Evolutionary conservation across 2,888 invertebrate species (phyloP).

Genomic region (Anorthoa munda): DNA sequence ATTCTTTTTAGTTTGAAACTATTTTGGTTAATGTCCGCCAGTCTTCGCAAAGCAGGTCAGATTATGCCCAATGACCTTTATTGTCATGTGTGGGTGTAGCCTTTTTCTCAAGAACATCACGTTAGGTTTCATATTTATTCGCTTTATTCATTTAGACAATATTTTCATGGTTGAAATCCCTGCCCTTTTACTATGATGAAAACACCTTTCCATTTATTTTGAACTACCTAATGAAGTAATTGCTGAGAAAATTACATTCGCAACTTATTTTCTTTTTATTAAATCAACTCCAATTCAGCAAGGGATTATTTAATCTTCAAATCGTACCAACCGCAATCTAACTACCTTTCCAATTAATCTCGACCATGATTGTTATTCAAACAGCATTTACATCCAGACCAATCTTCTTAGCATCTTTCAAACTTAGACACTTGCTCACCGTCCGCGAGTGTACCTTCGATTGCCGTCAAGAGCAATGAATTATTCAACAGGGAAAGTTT

Average conservation of each 20-base stretch:
- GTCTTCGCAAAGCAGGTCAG: too few species aligned
- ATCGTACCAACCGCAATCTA: conserved; percentile 7
- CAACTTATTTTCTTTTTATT: not conserved
- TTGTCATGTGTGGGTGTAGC: too few species aligned
- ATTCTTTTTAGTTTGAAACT: too few species aligned
- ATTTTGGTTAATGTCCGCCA: too few species aligned
- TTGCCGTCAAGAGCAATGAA: conserved; percentile 67
- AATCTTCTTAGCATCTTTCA: conserved; percentile 64
- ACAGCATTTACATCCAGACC: conserved; percentile 66
- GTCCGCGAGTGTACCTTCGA: conserved; percentile 67
- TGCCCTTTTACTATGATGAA: too few species aligned
- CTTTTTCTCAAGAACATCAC: too few species aligned
- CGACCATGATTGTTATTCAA: conserved; percentile 56
- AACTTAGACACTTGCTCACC: conserved; percentile 54
- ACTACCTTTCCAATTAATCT: conserved; percentile 55
- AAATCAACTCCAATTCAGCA: not conserved
- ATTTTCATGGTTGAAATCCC: too few species aligned
- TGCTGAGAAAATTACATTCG: not conserved
- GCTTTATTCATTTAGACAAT: too few species aligned
- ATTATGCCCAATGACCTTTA: too few species aligned
- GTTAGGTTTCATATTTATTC: too few species aligned
- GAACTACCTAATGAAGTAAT: too few species aligned
- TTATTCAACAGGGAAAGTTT: conserved; percentile 66
- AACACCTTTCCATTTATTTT: too few species aligned
- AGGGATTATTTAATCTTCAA: conserved; percentile 3